Conservation (phyloP, 2,113 vertebrate species). For the Fregata magnificens region DNA sequence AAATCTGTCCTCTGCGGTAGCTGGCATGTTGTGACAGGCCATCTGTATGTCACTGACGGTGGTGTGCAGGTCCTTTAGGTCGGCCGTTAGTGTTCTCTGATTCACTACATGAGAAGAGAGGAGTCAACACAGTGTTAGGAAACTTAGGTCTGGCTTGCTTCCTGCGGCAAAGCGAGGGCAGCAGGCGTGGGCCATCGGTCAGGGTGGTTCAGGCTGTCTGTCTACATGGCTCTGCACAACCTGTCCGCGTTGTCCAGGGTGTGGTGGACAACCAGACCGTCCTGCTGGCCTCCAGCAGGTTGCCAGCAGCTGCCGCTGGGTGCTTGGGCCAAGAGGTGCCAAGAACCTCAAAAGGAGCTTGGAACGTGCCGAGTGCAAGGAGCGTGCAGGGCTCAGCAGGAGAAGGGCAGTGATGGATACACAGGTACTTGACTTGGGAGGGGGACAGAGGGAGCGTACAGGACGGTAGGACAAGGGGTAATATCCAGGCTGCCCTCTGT, state of each 20-base stretch:
- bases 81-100: constrained; percentile 86
- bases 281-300: neutral
- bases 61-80: constrained; percentile 90
- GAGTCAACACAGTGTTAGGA: neutral
- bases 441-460: neutral
- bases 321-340: neutral
- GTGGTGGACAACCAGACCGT: neutral
- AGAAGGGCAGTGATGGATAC: neutral
- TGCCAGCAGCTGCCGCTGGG: neutral
- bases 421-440: neutral
- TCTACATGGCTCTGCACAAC: neutral
- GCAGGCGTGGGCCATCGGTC: rapidly evolving
- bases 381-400: neutral
- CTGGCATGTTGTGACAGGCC: constrained; percentile 86
- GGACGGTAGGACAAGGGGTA: neutral
- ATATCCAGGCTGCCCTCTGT: neutral
- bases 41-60: constrained; percentile 90
- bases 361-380: neutral
- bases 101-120: constrained; percentile 78
- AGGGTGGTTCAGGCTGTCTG: neutral
- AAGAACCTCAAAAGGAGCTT: neutral
- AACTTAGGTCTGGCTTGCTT: rapidly evolving
- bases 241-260: neutral
- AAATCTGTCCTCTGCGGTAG: constrained; percentile 88
- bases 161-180: rapidly evolving